Percentiles rank a stretch among this genome's conserved stretches.
These are phyloP conservation scores for Macrocentrus cingulum DNA, from an alignment of 1,140 invertebrate species.

Conservation along the genomic window DNA sequence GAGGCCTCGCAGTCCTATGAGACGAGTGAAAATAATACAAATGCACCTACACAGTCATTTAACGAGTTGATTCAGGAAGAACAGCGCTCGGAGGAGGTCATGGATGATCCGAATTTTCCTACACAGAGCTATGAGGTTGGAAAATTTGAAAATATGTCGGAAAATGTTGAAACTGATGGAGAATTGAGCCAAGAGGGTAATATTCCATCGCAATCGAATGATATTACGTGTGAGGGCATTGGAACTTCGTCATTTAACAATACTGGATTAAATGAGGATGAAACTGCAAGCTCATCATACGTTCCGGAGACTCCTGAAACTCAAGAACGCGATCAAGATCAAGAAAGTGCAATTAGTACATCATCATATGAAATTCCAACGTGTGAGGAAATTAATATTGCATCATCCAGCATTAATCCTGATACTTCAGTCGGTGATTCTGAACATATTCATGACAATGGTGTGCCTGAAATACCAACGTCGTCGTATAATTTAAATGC, in stretches of 20 bases:
- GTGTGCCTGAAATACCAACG: constrained; percentile 52
- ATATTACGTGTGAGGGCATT: constrained; percentile 48
- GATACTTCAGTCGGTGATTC: constrained; percentile 42
- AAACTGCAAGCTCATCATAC: constrained; percentile 55
- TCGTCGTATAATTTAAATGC: constrained; percentile 54
- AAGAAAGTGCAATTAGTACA: constrained; percentile 56
- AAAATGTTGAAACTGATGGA: constrained; percentile 44
- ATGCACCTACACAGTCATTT: constrained; percentile 52
- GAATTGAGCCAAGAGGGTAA: constrained; percentile 53
- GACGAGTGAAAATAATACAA: constrained; percentile 33
- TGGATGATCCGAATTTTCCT: constrained; percentile 51
- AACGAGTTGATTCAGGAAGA: constrained; percentile 45
- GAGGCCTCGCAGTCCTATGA: constrained; percentile 42
- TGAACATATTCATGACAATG: constrained; percentile 55
- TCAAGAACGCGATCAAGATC: constrained; percentile 56
- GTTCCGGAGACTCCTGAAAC: constrained; percentile 56
- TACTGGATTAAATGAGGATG: constrained; percentile 51
- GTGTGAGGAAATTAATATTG: constrained; percentile 55
- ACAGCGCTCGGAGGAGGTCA: constrained; percentile 22
- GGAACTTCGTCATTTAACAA: constrained; percentile 49
- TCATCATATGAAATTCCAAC: constrained; percentile 57
- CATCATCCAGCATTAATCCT: constrained; percentile 49
- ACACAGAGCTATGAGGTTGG: constrained; percentile 53
- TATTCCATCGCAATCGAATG: constrained; percentile 54
- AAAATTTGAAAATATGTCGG: constrained; percentile 44